phyloP scores from a whole-genome alignment of 1,140 invertebrate genomes.

The Conopomorpha cramerella region DNA sequence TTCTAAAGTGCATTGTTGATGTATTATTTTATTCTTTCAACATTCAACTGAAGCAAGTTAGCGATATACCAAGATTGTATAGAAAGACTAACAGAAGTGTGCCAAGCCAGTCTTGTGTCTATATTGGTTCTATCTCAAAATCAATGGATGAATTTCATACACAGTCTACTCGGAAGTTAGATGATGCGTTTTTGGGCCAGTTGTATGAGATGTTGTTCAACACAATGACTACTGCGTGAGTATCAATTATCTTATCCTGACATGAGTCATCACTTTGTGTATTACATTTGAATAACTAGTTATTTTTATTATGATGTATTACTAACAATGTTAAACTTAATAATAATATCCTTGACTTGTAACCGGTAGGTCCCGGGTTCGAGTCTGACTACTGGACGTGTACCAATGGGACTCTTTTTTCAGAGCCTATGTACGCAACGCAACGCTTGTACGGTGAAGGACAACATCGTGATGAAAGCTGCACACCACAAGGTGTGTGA shows the following conservation, averaged over 20 bases:
- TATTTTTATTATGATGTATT: no score
- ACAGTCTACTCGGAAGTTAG: conserved; percentile 59
- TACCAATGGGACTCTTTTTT: no score
- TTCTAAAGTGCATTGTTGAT: conserved; percentile 63
- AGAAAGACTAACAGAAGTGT: conserved; percentile 89
- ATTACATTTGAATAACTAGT: no score
- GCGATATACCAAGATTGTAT: conserved; percentile 90
- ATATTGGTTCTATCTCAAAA: conserved; percentile 73
- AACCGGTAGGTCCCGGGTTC: no score
- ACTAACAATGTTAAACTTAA: neutral
- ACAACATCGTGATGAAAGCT: no score
- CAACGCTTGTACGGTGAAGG: no score
- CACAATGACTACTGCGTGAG: conserved; percentile 71
- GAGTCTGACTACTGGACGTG: no score
- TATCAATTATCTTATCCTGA: no score
- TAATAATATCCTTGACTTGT: neutral
- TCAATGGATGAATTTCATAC: conserved; percentile 66
- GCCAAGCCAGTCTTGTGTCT: conserved; percentile 77
- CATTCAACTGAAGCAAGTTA: conserved; percentile 73
- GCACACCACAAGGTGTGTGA: no score
- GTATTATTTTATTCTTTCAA: conserved; percentile 63
- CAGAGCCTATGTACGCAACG: no score
- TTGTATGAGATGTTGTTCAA: conserved; percentile 64
- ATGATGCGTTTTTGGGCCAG: conserved; percentile 58
- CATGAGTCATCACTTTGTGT: no score